A percentile compares a stretch with the other conserved stretches of the same genome.
Evolutionary conservation across 2,888 invertebrate genomes (phyloP).

Genomic region (Dorcus hopei): DNA sequence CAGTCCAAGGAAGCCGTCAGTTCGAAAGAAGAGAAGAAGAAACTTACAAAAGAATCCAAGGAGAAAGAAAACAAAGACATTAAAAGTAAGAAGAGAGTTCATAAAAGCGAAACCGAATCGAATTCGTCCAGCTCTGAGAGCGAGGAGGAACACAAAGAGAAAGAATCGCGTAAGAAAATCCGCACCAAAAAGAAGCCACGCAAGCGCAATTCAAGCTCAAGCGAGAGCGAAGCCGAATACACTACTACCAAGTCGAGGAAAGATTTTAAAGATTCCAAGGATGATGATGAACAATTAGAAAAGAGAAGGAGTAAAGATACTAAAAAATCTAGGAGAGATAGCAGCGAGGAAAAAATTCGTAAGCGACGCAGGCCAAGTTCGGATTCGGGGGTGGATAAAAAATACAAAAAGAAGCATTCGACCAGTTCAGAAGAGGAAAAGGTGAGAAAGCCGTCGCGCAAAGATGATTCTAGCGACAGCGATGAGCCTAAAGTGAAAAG

Average conservation of each 20-base stretch:
- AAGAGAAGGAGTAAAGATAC: conserved; percentile 52
- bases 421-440: conserved; percentile 51
- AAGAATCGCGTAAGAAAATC: conserved; percentile 39
- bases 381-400: conserved; percentile 61
- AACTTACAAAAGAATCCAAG: conserved; percentile 37
- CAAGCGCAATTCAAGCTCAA: conserved; percentile 55
- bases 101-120: conserved; percentile 47
- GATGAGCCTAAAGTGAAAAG: conserved; percentile 37
- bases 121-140: conserved; percentile 46
- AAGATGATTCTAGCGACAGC: conserved; percentile 45
- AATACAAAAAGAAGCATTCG: conserved; percentile 47
- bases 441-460: conserved; percentile 46
- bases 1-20: conserved; percentile 33
- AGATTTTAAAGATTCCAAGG: conserved; percentile 41
- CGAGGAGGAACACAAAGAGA: conserved; percentile 39
- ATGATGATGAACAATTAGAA: conserved; percentile 40
- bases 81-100: conserved; percentile 37
- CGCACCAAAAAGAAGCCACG: conserved; percentile 43
- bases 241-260: conserved; percentile 53
- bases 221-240: conserved; percentile 47
- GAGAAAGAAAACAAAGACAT: conserved; percentile 35
- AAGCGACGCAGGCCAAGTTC: conserved; percentile 59
- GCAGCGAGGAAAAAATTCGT: conserved; percentile 52
- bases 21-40: conserved; percentile 53
- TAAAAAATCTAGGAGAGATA: conserved; percentile 50